These are phyloP conservation scores for Ophion obscuratus DNA, from an alignment of 2,888 invertebrate species.

Conservation along the genomic window DNA sequence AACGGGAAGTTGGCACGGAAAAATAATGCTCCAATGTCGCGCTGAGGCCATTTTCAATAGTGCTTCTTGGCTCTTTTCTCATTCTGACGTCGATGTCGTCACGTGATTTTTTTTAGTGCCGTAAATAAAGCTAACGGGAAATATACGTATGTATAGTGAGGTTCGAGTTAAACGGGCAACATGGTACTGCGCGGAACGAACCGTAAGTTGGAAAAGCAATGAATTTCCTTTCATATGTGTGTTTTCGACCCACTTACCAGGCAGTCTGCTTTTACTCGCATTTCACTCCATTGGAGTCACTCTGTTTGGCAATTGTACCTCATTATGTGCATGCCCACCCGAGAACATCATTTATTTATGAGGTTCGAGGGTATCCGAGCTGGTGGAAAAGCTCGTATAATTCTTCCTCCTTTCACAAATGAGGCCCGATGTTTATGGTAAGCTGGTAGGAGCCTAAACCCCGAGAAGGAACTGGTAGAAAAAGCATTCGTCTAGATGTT, in stretches of 20 bases:
- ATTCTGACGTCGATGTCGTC: constrained; percentile 21
- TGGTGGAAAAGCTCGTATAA: too few species aligned
- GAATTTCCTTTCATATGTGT: constrained; percentile 24
- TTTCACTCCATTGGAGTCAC: background rate
- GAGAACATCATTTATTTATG: too few species aligned
- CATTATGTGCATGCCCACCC: too few species aligned
- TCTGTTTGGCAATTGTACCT: too few species aligned
- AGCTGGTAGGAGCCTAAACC: too few species aligned
- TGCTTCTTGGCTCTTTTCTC: background rate
- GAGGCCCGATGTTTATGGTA: too few species aligned
- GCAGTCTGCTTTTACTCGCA: background rate
- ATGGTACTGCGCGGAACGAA: constrained; percentile 83
- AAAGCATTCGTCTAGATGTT: too few species aligned
- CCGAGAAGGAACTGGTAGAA: too few species aligned
- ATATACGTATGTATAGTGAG: constrained; percentile 4
- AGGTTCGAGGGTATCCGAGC: too few species aligned
- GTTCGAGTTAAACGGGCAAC: constrained; percentile 71
- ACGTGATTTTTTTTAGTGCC: constrained; percentile 37
- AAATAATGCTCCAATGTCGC: constrained; percentile 24
- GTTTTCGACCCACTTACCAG: background rate
- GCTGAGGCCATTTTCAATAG: background rate
- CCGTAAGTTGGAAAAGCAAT: constrained; percentile 79
- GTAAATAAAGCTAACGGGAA: constrained; percentile 5
- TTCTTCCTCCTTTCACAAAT: too few species aligned
- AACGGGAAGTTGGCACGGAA: background rate